Evolutionary conservation across 2,797 vertebrate species (phyloP).

Genomic region (Smutsia gigantea): DNA sequence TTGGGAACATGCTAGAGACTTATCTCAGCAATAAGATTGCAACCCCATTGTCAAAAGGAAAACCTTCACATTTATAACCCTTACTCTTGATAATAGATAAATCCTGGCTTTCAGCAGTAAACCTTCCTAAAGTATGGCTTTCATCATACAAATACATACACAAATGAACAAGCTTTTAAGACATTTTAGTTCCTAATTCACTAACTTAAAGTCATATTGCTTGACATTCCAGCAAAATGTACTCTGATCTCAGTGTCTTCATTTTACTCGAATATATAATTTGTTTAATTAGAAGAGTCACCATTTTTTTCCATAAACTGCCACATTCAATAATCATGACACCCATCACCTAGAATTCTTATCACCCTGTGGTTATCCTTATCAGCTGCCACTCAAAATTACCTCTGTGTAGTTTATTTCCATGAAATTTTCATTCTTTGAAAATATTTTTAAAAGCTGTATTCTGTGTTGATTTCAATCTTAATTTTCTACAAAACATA

Average conservation of each 20-base stretch:
- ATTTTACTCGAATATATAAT: background rate
- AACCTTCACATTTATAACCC: background rate
- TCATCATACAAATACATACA: background rate
- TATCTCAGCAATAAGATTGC: background rate
- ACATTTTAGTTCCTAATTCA: background rate
- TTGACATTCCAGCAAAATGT: background rate
- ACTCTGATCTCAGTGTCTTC: background rate
- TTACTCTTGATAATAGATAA: background rate
- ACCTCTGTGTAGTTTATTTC: background rate
- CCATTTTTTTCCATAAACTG: no score
- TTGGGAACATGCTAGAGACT: background rate
- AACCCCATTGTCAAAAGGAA: background rate
- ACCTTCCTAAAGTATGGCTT: background rate
- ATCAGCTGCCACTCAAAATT: background rate
- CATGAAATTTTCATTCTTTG: no score
- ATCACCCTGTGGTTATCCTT: background rate
- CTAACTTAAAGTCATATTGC: background rate
- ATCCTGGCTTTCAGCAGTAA: background rate
- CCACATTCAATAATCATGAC: background rate
- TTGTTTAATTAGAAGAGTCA: background rate
- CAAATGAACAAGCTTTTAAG: background rate
- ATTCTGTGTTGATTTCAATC: background rate
- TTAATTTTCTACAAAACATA: background rate
- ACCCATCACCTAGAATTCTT: background rate
- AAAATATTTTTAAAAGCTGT: background rate